Evolutionary conservation across 2,888 invertebrate genomes (phyloP).

Genomic region (Lacanobia wlatinum): DNA sequence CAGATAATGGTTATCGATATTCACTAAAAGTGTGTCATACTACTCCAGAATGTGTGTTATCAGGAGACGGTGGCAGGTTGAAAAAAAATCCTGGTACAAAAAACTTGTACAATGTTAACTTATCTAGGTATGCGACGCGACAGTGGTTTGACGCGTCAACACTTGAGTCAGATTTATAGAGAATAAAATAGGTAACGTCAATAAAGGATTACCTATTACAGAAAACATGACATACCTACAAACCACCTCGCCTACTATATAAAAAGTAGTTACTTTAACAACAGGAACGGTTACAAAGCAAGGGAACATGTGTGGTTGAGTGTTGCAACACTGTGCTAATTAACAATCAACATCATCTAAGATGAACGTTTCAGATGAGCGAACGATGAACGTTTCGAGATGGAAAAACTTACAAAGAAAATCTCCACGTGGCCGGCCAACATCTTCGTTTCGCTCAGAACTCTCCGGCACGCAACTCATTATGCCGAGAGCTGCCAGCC

Average conservation of each 20-base stretch:
- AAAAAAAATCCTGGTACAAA: slow-evolving; percentile 61
- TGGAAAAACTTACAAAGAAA: background rate
- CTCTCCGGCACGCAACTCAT: slow-evolving; percentile 31
- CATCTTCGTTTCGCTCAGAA: slow-evolving; percentile 34
- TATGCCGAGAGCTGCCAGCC: slow-evolving; percentile 27
- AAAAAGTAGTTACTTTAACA: background rate
- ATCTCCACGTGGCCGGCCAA: slow-evolving; percentile 26
- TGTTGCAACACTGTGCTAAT: too few species aligned
- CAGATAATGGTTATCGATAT: slow-evolving; percentile 74
- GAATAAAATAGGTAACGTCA: slow-evolving; percentile 23
- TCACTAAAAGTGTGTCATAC: slow-evolving; percentile 82
- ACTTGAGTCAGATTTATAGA: slow-evolving; percentile 45
- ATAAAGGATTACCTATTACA: background rate
- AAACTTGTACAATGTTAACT: slow-evolving; percentile 57
- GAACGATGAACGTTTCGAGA: too few species aligned
- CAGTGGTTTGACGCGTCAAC: slow-evolving; percentile 34
- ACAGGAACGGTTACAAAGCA: too few species aligned
- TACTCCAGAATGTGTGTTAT: slow-evolving; percentile 71
- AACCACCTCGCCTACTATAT: background rate
- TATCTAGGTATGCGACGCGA: slow-evolving; percentile 59
- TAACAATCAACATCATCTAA: background rate
- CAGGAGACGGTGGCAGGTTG: slow-evolving; percentile 72
- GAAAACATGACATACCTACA: background rate
- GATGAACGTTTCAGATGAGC: background rate
- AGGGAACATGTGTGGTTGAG: background rate